Base-by-base conservation (phyloP, 2,888 invertebrate species). In the Melanophora roralis region DNA sequence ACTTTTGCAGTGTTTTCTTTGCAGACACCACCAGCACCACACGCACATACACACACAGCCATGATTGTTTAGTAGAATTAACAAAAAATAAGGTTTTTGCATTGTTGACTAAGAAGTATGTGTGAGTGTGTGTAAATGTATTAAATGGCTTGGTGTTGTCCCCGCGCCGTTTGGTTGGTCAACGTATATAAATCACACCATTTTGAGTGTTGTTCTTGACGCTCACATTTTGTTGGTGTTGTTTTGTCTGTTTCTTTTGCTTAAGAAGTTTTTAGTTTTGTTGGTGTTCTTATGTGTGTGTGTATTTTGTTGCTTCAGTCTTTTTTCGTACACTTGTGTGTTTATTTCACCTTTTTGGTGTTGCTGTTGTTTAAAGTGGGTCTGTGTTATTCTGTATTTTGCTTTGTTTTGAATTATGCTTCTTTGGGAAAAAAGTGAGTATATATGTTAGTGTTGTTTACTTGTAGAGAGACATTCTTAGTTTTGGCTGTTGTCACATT, bases 121-220 rank as follows among this genome's bases (percentile, higher is more conserved):
- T 51, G 55, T 78, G 75, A 49, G 43, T 74, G 32, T 71, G 43
- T 78, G 59, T 53, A 67, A 38, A 77, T 75, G 69, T 67, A 73
- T 68, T 80, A 78, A 78, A 72, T 68, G 62, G 78, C 77, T 71
- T 65, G 80, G 72, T 65, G 51, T 27, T 78, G 68, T 68, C 77
- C 69, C 75, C 81, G 68, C 74, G 65, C 64, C 72, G 68, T 74
- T 75, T 82, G 82, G 82, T 82, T 84, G 83, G 83, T 80, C 82
- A 81, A 81, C 73, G 75, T 72, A 79, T 81, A 81, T 83, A 82
- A 82, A 82, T 84, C 82, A 81, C 84, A 83, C 84, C 83, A 83
- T 84, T 83, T 83, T 83, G 81, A 79, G 81, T 78, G 82, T 74
- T 78, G 81, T 74, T 65, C 76, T 78, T 74, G 62, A 73, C 71